Evolutionary conservation across 1,140 invertebrate species (phyloP).

Genomic region (Drosophila ananassae): DNA sequence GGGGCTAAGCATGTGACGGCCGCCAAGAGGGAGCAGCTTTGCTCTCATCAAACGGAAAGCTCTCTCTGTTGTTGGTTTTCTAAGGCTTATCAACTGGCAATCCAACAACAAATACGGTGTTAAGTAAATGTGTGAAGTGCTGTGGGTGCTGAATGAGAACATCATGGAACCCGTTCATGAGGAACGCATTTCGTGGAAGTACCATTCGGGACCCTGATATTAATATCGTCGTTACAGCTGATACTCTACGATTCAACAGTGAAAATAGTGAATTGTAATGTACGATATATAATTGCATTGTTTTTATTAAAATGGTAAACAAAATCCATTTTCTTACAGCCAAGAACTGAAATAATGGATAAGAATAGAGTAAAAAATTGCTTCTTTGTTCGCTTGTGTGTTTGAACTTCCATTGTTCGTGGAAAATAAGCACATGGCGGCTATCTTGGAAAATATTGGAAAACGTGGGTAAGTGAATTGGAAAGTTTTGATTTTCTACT

Average conservation of each 20-base stretch:
- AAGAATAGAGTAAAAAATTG: too few species aligned
- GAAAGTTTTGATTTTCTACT: not conserved
- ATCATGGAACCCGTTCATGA: not conserved
- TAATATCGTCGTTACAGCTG: not conserved
- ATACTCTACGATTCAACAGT: not conserved
- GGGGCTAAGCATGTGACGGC: slow-evolving; percentile 23
- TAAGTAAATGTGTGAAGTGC: not conserved
- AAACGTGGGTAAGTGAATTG: not conserved
- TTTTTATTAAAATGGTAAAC: too few species aligned
- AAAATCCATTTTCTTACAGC: too few species aligned
- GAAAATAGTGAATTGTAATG: too few species aligned
- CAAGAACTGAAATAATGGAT: too few species aligned
- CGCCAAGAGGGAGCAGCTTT: not conserved
- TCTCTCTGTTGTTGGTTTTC: slow-evolving; percentile 35
- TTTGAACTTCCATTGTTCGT: too few species aligned
- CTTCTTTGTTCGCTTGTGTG: too few species aligned
- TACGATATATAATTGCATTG: too few species aligned
- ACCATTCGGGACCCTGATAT: not conserved
- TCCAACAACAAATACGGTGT: not conserved
- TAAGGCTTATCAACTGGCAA: slow-evolving; percentile 25
- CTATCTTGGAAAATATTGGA: not conserved
- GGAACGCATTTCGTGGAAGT: not conserved
- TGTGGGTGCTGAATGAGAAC: not conserved
- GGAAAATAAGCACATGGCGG: too few species aligned
- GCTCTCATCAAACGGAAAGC: slow-evolving; percentile 29